phyloP scores from a whole-genome alignment of 2,888 invertebrate species.

The Hydrotaea cyrtoneurina region DNA sequence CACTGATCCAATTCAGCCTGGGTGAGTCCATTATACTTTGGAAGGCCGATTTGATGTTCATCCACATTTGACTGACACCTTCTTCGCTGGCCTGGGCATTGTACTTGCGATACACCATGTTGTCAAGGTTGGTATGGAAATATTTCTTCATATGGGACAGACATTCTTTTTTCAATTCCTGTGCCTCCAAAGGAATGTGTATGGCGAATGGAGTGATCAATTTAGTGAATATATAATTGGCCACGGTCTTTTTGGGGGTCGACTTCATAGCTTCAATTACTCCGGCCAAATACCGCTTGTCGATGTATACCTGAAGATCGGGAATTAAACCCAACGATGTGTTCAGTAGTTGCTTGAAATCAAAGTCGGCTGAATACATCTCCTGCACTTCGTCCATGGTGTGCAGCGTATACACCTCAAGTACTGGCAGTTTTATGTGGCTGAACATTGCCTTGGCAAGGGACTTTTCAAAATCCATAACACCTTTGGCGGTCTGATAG shows the following conservation, averaged over 20 bases:
- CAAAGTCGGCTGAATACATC: not conserved
- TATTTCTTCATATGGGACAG: too few species aligned
- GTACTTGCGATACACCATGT: not conserved
- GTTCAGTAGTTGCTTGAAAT: not conserved
- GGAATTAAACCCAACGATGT: not conserved
- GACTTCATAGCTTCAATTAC: not conserved
- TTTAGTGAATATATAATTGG: not conserved
- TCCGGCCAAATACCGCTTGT: not conserved
- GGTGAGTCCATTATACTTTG: not conserved
- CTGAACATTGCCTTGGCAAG: too few species aligned
- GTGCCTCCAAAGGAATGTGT: too few species aligned
- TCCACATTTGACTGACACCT: not conserved
- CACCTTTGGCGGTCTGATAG: constrained; percentile 69
- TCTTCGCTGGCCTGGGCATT: not conserved
- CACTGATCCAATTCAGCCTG: not conserved
- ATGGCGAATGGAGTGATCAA: too few species aligned
- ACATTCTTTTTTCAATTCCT: too few species aligned
- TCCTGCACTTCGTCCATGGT: not conserved
- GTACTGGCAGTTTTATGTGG: too few species aligned
- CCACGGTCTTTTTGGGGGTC: not conserved
- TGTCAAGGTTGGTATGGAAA: not conserved
- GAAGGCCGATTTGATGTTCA: not conserved
- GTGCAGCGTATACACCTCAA: too few species aligned
- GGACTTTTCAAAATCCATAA: constrained; percentile 74
- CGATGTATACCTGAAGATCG: not conserved